These are phyloP conservation scores for Dynastes tityus DNA, from an alignment of 2,888 invertebrate species.

Conservation along the genomic window DNA sequence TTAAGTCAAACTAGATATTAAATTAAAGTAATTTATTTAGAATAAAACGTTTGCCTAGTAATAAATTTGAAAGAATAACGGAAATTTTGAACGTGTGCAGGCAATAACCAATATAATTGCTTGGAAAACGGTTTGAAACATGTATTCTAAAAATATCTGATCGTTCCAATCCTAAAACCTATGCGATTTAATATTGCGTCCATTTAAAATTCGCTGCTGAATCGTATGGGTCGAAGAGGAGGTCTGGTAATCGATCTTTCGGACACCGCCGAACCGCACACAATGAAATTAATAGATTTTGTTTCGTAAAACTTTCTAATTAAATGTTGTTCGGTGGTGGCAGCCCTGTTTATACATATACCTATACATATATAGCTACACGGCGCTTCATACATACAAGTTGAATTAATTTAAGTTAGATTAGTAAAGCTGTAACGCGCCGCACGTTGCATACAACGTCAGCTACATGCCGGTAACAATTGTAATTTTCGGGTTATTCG, in stretches of 20 bases:
- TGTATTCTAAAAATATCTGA: no score
- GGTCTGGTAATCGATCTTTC: no score
- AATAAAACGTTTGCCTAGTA: no score
- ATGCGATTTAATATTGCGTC: no score
- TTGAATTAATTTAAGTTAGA: constrained; percentile 27
- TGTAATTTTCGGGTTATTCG: constrained; percentile 8
- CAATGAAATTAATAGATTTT: constrained; percentile 37
- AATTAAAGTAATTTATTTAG: no score
- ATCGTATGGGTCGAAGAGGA: not conserved
- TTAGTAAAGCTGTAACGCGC: not conserved
- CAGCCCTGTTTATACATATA: not conserved
- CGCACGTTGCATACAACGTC: not conserved
- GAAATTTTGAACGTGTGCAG: no score
- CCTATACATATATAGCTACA: no score
- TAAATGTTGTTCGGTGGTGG: constrained; percentile 14
- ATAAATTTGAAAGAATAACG: no score
- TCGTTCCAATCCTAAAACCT: no score
- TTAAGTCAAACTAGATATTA: no score
- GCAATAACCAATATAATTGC: no score
- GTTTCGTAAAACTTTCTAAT: constrained; percentile 35
- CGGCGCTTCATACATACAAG: not conserved
- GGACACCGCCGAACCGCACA: not conserved
- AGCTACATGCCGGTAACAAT: not conserved
- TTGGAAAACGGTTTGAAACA: no score
- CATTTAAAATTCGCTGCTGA: not conserved